Base-by-base conservation (phyloP, 2,113 vertebrate species). In the Xiphias gladius region DNA sequence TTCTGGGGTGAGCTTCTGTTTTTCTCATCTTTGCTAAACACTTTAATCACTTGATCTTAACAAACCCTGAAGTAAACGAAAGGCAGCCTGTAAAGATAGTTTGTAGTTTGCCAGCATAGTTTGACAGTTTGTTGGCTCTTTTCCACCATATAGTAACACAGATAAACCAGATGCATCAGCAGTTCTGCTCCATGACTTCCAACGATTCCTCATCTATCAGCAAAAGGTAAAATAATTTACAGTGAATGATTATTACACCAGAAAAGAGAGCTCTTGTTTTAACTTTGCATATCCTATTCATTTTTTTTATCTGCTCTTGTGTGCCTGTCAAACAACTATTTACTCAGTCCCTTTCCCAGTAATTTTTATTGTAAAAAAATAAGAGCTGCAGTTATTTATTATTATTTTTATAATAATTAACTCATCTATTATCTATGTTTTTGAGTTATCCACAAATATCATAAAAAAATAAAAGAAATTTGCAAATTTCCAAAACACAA, bases 131-230 rank as follows among this genome's bases (percentile, higher is more conserved):
- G 17, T 71, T 63, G 69, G 35, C 6, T 57, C 17, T 83, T 46
- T 76, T 67, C 39, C 24, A 37, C 30, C 16, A 7, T 61, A 37
- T 85, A 99, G 98, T 78, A 99, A 96, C 93, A 97, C 96, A 20
- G 98, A 99, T 88, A 96, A 96, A 75, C 95, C 96, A 0, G 96
- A 98, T 1, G 96, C 97, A 46, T 98, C 97, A 0, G 96, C 94
- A 0, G 95, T 99, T 59, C 94, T 96, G 77, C 95, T 99, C 59
- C 96, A 97, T 11, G 98, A 99, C 91, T 99, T 99, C 83, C 98
- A 99, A 88, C 93, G 97, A 55, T 99, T 99, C 87, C 96, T 99
- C 58, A 41, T 97, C 68, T 96, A 96, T 0, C 95, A 99, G 35
- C 98, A 99, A 89, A 95, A 97, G 96, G 98, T 99, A 73, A 86